phyloP scores from a whole-genome alignment of 2,797 vertebrate genomes.

The Cottoperca gobio region DNA sequence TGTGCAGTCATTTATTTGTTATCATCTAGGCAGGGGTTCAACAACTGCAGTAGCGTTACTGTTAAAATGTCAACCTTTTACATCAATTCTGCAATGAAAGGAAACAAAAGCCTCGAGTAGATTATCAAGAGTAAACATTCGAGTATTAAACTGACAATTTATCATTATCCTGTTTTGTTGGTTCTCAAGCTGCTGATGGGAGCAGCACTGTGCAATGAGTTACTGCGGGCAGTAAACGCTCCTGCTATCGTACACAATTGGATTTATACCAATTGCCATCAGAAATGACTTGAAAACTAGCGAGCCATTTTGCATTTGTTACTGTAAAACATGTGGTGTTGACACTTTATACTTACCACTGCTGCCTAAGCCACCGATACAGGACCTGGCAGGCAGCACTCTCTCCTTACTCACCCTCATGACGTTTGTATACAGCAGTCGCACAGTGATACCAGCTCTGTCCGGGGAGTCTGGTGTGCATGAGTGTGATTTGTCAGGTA shows the following conservation, averaged over 20 bases:
- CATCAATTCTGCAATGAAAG: neutral
- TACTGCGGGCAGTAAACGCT: conserved; percentile 2
- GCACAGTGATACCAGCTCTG: conserved; percentile 40
- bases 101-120: neutral
- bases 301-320: conserved; percentile 27
- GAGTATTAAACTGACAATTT: neutral
- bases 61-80: neutral
- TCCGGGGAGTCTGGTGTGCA: conserved; percentile 45
- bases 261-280: conserved; percentile 1
- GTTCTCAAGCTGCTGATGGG: neutral
- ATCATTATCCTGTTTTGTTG: neutral
- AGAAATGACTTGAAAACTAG: conserved; percentile 18
- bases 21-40: neutral
- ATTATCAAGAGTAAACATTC: neutral
- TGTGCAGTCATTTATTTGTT: neutral
- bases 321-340: conserved; percentile 60
- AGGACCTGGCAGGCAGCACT: conserved; percentile 74
- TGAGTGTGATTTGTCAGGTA: conserved; percentile 43
- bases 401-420: conserved; percentile 75
- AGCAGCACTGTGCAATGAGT: neutral
- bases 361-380: conserved; percentile 76
- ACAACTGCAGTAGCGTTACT: neutral
- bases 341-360: conserved; percentile 78
- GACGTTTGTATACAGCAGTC: conserved; percentile 40
- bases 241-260: neutral